Base-by-base conservation (phyloP, 2,888 invertebrate species). In the Morpho achilles region DNA sequence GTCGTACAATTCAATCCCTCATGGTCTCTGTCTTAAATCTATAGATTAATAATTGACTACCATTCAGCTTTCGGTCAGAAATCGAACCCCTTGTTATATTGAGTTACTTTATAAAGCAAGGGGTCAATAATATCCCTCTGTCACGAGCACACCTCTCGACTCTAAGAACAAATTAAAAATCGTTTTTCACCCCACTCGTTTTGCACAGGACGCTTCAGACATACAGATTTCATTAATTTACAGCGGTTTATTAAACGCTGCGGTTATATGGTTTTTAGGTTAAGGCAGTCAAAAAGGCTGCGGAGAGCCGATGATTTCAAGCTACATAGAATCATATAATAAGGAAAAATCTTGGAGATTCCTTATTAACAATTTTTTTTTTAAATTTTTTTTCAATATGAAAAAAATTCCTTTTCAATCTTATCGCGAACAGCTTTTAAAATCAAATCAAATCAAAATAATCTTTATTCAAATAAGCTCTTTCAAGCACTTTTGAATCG, bases 141-240 rank as follows among this genome's bases (percentile, higher is more conserved):
- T 69, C 67, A 66, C 55, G 48, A 59, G 58, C 69, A 70, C 69
- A 60, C 68, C 69, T 61, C 66, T 61, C 59, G 56, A 64, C 61
- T 61, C 61, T 61, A 62, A 64, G 64, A 65, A 67, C 63, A 65
- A 69, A 68, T 70, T 68, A 70, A 70, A 69, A 69, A 69, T 59
- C 67, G 60, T 66, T 67, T 69, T 66, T 61, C 60, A 59, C 64
- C 61, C 67, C 64, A 64, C 54, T 58, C 63, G 52, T 56, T 60
- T 55, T 50, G 52, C 50, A 59, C 44, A 52, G 43, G 55, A 41
- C 6, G 16, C 32, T 39, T 45, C 59, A 66, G 39, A 64, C 48
- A 41, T n/a, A 16, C 57, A 22, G 45, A 55, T 56, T 39, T 42
- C 2, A 23, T 47, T n/a, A 8, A 3, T 46, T 43, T n/a, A 16